Conservation (phyloP, 1,140 invertebrate species). For the Hirudo medicinalis region DNA sequence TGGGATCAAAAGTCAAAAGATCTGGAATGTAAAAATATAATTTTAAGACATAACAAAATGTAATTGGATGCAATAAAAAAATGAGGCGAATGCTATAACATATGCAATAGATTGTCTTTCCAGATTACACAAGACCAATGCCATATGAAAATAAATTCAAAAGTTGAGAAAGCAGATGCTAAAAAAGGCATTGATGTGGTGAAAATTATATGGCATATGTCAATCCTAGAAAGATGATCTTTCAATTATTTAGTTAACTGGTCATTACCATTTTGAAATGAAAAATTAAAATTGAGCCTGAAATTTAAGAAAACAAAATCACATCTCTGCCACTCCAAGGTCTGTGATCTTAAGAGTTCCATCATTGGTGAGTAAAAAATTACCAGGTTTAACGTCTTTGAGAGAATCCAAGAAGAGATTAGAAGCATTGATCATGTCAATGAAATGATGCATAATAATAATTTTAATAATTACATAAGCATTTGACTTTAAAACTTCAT, state of each 20-base stretch:
- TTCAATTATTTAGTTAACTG: too few species aligned
- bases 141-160: background rate
- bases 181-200: too few species aligned
- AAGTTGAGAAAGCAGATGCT: background rate
- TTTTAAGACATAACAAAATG: constrained; percentile 10
- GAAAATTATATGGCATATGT: too few species aligned
- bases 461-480: too few species aligned
- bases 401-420: too few species aligned
- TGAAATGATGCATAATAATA: too few species aligned
- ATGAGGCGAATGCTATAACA: background rate
- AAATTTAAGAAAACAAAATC: constrained; percentile 19
- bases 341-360: constrained; percentile 91
- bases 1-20: constrained; percentile 69
- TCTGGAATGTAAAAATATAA: constrained; percentile 40
- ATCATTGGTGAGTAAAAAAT: constrained; percentile 81
- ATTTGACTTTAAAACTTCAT: too few species aligned
- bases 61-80: background rate
- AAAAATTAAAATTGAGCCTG: background rate
- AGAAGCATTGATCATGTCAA: too few species aligned
- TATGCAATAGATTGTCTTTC: constrained; percentile 3
- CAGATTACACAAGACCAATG: background rate
- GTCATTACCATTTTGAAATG: background rate
- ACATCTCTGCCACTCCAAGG: constrained; percentile 91
- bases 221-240: too few species aligned
- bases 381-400: constrained; percentile 98